Evolutionary conservation across 2,113 vertebrate species (phyloP).

Genomic region (Suricata suricatta): DNA sequence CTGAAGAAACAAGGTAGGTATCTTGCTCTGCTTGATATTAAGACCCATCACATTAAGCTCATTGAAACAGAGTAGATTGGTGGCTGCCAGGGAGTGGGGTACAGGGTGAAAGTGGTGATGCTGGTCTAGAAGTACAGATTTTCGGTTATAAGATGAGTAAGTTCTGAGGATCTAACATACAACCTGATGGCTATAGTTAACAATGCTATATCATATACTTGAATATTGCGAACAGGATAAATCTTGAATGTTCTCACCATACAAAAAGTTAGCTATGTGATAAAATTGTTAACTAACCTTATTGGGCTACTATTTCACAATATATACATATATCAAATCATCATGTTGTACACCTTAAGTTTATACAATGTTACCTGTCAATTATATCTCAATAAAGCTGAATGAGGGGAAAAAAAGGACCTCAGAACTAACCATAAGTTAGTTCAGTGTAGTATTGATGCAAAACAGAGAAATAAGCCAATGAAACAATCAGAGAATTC

Average conservation of each 20-base stretch:
- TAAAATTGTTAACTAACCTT: background rate
- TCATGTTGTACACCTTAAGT: background rate
- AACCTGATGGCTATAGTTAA: background rate
- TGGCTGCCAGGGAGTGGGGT: background rate
- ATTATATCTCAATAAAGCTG: background rate
- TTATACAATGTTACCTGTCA: background rate
- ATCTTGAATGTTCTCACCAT: background rate
- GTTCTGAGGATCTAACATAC: background rate
- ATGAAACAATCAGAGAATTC: background rate
- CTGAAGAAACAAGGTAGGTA: background rate
- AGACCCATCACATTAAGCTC: background rate
- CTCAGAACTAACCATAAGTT: background rate
- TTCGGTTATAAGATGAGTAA: background rate
- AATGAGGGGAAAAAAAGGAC: background rate
- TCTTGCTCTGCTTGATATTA: background rate
- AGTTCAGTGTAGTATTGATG: background rate
- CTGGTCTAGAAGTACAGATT: background rate
- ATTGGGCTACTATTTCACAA: background rate
- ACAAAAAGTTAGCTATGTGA: background rate
- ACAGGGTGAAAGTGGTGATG: background rate
- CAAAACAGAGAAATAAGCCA: background rate
- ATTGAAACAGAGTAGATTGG: background rate
- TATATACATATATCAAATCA: background rate
- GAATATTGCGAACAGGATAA: background rate
- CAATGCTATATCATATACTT: background rate